These are phyloP conservation scores for Limnothrissa miodon DNA, from an alignment of 2,113 vertebrate species.

Conservation along the genomic window DNA sequence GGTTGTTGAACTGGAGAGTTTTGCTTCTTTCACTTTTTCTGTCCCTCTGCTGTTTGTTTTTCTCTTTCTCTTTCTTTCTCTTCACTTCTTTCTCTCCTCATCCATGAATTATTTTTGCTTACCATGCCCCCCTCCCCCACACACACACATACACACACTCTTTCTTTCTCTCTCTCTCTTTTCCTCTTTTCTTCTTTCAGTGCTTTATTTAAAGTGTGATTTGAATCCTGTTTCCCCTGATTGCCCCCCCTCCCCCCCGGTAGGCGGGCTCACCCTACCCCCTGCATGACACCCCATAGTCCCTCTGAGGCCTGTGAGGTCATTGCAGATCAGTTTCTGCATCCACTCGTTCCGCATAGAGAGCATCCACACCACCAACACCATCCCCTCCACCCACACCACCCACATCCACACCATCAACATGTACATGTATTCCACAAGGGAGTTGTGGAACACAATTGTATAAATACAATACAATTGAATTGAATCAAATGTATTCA, in stretches of 20 bases:
- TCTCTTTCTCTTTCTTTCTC: background rate
- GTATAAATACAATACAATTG: too few relatives aligned
- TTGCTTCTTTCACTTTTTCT: background rate
- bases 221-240: background rate
- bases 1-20: background rate
- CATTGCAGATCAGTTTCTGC: background rate
- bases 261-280: background rate
- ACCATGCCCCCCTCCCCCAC: too few relatives aligned
- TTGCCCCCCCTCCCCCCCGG: background rate
- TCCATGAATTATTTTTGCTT: too few relatives aligned
- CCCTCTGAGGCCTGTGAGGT: background rate
- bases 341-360: background rate
- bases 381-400: too few relatives aligned
- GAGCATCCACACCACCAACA: background rate
- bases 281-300: background rate
- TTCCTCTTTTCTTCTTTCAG: background rate
- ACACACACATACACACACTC: too few relatives aligned
- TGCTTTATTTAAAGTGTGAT: conserved; percentile 10
- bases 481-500: too few relatives aligned
- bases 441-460: too few relatives aligned
- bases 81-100: background rate
- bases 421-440: background rate
- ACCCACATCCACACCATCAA: background rate
- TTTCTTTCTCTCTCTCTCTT: background rate
- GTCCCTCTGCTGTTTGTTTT: background rate